phyloP scores from a whole-genome alignment of 2,113 vertebrate species.

The Fulica atra region DNA sequence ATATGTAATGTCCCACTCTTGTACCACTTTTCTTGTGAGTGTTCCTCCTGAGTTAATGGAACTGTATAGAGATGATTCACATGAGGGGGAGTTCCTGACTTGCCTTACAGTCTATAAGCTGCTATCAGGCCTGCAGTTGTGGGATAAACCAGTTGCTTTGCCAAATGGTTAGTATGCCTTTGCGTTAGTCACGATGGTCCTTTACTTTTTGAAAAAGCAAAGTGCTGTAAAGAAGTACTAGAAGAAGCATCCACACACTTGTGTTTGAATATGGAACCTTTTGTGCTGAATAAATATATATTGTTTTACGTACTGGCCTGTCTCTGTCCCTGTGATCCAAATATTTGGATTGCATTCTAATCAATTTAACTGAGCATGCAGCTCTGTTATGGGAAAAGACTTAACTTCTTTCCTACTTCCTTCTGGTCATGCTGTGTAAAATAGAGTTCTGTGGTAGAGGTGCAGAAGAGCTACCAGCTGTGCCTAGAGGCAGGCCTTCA shows the following conservation, averaged over 20 bases:
- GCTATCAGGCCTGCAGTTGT: not conserved
- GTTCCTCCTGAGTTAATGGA: not conserved
- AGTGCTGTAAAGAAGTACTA: not conserved
- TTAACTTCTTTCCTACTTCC: not conserved
- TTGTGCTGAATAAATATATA: constrained; percentile 52
- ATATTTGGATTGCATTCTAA: not conserved
- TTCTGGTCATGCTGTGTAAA: not conserved
- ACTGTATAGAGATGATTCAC: not conserved
- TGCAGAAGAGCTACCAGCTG: not conserved
- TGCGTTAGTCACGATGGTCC: not conserved
- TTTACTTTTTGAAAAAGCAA: not conserved
- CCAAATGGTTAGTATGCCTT: not conserved
- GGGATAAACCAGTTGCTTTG: not conserved
- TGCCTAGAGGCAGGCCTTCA: not conserved
- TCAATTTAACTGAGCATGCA: not conserved
- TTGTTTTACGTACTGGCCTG: not conserved
- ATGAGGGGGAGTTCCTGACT: not conserved
- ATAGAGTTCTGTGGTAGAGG: not conserved
- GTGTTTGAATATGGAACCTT: not conserved
- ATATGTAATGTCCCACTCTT: not conserved
- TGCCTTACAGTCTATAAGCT: constrained; percentile 42
- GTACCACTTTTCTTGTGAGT: not conserved
- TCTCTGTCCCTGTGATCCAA: not conserved
- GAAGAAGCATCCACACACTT: not conserved
- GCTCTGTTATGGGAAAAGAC: not conserved